These are phyloP conservation scores for Cyaniris semiargus DNA, from an alignment of 2,888 invertebrate genomes.

Conservation along the genomic window DNA sequence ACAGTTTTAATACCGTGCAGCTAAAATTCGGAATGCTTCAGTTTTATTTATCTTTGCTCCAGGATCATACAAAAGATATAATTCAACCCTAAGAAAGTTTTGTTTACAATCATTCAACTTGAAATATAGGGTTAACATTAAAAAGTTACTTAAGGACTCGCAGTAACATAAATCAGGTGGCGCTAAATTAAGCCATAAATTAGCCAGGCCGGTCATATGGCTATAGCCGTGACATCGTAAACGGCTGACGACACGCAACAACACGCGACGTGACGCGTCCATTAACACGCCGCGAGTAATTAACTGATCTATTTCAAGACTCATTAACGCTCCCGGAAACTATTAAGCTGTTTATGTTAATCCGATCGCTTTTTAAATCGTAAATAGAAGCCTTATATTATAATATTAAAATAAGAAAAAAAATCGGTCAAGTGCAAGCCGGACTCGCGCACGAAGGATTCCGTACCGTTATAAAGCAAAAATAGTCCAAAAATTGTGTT, in stretches of 20 bases:
- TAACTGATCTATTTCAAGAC: constrained; percentile 46
- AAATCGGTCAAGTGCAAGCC: no score
- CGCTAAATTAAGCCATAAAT: constrained; percentile 27
- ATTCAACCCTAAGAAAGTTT: not conserved
- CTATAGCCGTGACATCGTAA: constrained; percentile 52
- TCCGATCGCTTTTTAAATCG: not conserved
- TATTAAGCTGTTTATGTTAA: constrained; percentile 38
- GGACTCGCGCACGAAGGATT: no score
- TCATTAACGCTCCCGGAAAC: constrained; percentile 46
- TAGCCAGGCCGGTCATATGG: constrained; percentile 46
- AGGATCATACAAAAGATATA: not conserved
- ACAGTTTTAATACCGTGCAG: no score
- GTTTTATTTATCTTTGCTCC: no score
- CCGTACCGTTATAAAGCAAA: no score
- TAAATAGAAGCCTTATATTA: not conserved
- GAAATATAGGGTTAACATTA: constrained; percentile 10
- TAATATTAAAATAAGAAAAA: not conserved
- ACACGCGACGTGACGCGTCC: constrained; percentile 64
- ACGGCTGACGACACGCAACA: constrained; percentile 53
- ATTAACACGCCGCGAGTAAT: constrained; percentile 56
- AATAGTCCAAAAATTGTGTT: no score
- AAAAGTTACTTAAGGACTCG: not conserved
- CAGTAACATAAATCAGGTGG: not conserved
- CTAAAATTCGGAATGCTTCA: no score
- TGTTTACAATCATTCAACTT: not conserved